Evolutionary conservation across 30 jellyfish, hydroid and myxozoan species (phyloP), one percentile per base, ranked within the genome.

Genomic region (Aurelia coerulea): DNA sequence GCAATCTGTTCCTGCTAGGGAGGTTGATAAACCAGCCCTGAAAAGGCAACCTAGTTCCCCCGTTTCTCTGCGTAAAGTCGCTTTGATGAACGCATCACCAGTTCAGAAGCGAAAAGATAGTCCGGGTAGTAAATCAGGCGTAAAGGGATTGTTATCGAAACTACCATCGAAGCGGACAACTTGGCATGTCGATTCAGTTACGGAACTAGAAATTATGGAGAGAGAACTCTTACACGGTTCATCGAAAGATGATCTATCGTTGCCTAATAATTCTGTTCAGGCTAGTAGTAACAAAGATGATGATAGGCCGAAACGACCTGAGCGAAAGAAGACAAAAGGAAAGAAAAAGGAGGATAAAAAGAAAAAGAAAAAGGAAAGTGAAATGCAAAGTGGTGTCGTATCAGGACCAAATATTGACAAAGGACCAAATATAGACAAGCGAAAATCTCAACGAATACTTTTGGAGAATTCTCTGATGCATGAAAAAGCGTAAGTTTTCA

Each of bases 391-490:
- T 42, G 83, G 87, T 11, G 85, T 88, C 32, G 81, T 88, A 9
- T 88, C 96, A 46, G 56, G 56, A 46, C 56, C 56, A 46, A 46
- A 46, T 46, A 46, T 46, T 46, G 56, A 46, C 56, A 46, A 46
- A 2, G 96, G 90, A 32, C 90, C 89, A 32, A 88, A 78, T 51
- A 68, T 88, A 62, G 91, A 88, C 67, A 78, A 70, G 29, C 33
- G 89, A 17, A 80, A 63, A 71, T 83, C 88, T 4, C 96, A 73
- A 65, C 29, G 80, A 71, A 72, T 73, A 19, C 66, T 85, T 62
- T 75, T 88, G 14, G 96, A 88, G 35, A 80, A 78, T 35, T 71
- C 91, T 6, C 88, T 88, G 46, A 88, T 88, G 96, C 88, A 78
- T 62, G 96, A 71, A 35, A 73, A 79, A 79, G 88, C 96, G 96